A percentile compares a stretch with the other conserved stretches of the same genome.
These are phyloP conservation scores for Jordanella pulchra DNA, from an alignment of 2,797 vertebrate species.

Conservation along the genomic window DNA sequence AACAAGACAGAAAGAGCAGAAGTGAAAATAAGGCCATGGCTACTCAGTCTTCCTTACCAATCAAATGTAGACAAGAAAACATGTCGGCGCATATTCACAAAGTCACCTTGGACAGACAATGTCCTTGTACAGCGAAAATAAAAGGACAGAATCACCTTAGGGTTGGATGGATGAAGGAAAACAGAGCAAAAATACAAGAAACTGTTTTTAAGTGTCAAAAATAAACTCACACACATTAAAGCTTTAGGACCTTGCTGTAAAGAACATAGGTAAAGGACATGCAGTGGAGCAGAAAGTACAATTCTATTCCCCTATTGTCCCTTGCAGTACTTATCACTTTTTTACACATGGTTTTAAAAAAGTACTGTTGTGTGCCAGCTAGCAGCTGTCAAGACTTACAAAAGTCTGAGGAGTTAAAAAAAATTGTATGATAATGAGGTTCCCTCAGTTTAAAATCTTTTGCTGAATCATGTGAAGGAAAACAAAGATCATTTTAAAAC, in stretches of 20 bases:
- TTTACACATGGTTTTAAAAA: background rate
- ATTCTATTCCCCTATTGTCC: conserved; percentile 1
- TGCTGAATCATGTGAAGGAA: conserved; percentile 1
- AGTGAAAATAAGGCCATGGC: conserved; percentile 51
- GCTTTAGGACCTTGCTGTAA: conserved; percentile 4
- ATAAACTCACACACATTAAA: conserved; percentile 1
- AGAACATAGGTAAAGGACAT: conserved; percentile 7
- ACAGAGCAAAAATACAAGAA: conserved; percentile 26
- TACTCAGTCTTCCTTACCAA: conserved; percentile 26
- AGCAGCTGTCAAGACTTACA: background rate
- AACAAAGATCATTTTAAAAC: background rate
- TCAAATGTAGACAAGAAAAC: conserved; percentile 35
- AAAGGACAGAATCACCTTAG: conserved; percentile 29
- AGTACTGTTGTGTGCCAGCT: background rate
- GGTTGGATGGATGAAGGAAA: conserved; percentile 19
- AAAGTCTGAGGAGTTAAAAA: background rate
- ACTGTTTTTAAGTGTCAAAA: conserved; percentile 10
- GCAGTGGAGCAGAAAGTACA: background rate
- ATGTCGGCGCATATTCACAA: conserved; percentile 65
- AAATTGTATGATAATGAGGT: background rate
- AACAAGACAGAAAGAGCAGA: conserved; percentile 56
- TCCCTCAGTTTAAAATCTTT: conserved; percentile 2
- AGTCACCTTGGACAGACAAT: conserved; percentile 49
- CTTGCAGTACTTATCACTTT: background rate
- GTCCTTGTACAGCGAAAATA: conserved; percentile 44